Base-by-base conservation (phyloP, 1,140 invertebrate genomes). In the Eulimnadia texana region DNA sequence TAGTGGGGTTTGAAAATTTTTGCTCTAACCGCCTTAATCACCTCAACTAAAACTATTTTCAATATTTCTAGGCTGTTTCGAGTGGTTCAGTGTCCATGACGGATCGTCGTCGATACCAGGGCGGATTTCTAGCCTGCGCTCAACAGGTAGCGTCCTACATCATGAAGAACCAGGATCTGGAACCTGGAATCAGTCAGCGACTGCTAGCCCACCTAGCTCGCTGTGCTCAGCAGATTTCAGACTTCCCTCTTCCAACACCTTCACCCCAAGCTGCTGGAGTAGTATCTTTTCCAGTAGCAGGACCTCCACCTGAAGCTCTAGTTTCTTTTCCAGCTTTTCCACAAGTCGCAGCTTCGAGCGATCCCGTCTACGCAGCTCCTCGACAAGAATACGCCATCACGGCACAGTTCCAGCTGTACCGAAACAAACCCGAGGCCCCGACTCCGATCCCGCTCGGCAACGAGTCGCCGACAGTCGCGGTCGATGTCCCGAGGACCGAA, bases 111-210 rank as follows among this genome's bases (percentile, higher is more conserved):
- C 75, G 77, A 55, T 79, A 77, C 66, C 70, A 77, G 53, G 74
- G 76, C 16, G 74, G 76, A 78, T 76, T 81, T 78, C 65, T 79
- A 74, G 76, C 76, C 42, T 76, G 75, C 56, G 72, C 72, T n/a
- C 70, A 69, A 51, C 73, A 77, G 68, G 74, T 77, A 28, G 70
- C 68, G 61, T 67, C 71, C 20, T 77, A 72, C 64, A 64, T 77
- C 16, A 66, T 66, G 28, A 65, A 68, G 22, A 64, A 70, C 9
- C 67, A 70, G 0, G 65, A 67, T 19, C 66, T 76, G 22, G 76
- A 78, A 61, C 67, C 71, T 3, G 68, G 69, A 53, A 61, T 71
- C 64, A 64, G 68, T 62, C 66, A 68, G 49, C 61, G 68, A 58
- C 63, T 70, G 50, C 64, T 69, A 61, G 64, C 66, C 24, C 68